Evolutionary conservation across 92 coral and sea anemone species (phyloP).

Genomic region (Umimayanthus chanpuru): DNA sequence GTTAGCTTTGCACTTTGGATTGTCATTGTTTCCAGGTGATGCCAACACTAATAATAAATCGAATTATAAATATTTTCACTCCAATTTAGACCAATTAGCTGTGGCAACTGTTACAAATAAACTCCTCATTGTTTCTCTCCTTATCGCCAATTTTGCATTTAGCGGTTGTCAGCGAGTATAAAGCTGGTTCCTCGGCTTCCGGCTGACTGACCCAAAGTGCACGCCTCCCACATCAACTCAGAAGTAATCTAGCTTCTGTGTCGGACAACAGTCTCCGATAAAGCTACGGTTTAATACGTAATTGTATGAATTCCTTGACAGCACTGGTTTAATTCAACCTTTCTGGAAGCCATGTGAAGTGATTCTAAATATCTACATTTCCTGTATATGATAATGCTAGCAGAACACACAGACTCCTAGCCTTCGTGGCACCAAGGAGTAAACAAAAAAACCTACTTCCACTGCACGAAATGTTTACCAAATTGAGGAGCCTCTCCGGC

Average conservation of each 20-base stretch:
- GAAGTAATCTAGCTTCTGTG: background rate
- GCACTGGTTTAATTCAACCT: conserved; percentile 16
- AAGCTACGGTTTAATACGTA: background rate
- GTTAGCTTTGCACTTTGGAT: background rate
- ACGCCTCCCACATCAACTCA: background rate
- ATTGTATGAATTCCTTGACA: background rate
- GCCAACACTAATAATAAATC: background rate
- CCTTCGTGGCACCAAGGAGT: conserved; percentile 62
- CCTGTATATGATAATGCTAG: conserved; percentile 77
- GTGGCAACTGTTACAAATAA: conserved; percentile 28
- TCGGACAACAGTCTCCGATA: background rate
- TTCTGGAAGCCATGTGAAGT: conserved; percentile 13
- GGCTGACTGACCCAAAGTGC: conserved; percentile 23
- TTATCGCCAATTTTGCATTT: conserved; percentile 36
- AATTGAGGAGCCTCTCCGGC: background rate
- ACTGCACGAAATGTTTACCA: conserved; percentile 42
- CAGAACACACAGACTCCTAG: conserved; percentile 50
- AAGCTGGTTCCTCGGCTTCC: conserved; percentile 10
- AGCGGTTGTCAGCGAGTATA: conserved; percentile 20
- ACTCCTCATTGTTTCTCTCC: background rate
- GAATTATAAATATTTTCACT: conserved; percentile 17
- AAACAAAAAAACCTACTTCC: conserved; percentile 43
- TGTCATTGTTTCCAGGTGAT: background rate
- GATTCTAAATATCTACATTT: conserved; percentile 65
- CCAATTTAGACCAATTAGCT: conserved; percentile 25